Base-by-base conservation (phyloP, 2,113 vertebrate species). In the Oceanites oceanicus region DNA sequence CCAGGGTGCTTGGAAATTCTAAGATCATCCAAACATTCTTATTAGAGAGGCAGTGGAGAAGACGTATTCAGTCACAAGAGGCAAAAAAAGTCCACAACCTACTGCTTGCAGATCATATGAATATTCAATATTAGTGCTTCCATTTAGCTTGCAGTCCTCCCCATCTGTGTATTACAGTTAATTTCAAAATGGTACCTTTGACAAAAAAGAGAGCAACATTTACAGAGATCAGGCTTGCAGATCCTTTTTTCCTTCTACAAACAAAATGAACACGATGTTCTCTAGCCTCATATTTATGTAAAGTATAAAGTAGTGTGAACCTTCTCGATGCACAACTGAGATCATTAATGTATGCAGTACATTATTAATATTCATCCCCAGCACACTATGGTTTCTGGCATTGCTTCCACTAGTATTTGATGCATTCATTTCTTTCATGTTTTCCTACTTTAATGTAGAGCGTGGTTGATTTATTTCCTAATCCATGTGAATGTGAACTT, bases 391-490 rank as follows among this genome's bases (percentile, higher is more conserved):
- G 97, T 97, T 97, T 95, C 90, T 96, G 87, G 89, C 94, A 68
- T 98, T 94, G 70, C 88, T 97, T 98, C 95, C 95, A 83, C 86
- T 95, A 73, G 45, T 82, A 85, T 83, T 83, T 88, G 65, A 80
- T 82, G 78, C n/a, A 77, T 92, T 96, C 21, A 49, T 87, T 96
- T 96, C 86, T 92, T 96, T 96, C 32, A 9, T 81, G 74, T 94
- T 91, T 96, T 96, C 63, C 36, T 92, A 67, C 70, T 91, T 88
- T 71, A 93, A 96, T 96, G 49, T 94, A 87, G 89, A 81, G 70
- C 27, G 76, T 96, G 79, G 32, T 84, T 94, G 81, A 81, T 96
- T 95, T 96, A 86, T 87, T 95, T 97, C 44, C 96, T 98, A 97
- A 98, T 96, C 94, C 62, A 70, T 92, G 94, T 94, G 86, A 97